phyloP scores from a whole-genome alignment of 2,888 invertebrate genomes.

The Platypus cylindrus region DNA sequence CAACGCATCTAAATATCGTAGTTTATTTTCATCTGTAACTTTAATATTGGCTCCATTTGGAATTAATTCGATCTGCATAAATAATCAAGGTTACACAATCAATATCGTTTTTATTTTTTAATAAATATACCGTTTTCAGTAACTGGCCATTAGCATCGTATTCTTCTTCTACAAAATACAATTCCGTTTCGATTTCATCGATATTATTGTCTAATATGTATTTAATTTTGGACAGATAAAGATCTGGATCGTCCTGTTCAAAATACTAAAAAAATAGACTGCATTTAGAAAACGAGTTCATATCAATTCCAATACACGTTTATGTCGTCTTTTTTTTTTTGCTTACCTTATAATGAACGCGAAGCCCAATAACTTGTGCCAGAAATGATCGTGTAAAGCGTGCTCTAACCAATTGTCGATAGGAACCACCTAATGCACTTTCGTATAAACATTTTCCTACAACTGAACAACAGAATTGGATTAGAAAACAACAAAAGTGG shows the following conservation, averaged over 20 bases:
- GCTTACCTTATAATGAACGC: constrained; percentile 80
- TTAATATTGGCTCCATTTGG: constrained; percentile 67
- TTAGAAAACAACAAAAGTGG: background rate
- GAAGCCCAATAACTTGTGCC: constrained; percentile 84
- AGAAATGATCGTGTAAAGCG: constrained; percentile 84
- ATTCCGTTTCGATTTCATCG: constrained; percentile 63
- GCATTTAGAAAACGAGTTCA: background rate
- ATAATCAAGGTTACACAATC: too few species aligned
- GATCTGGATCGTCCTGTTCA: constrained; percentile 90
- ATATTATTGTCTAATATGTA: constrained; percentile 86
- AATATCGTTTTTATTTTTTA: too few species aligned
- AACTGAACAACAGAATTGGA: constrained; percentile 32
- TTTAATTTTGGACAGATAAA: constrained; percentile 85
- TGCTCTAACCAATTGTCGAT: constrained; percentile 81
- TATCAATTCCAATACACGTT: background rate
- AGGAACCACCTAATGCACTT: constrained; percentile 78
- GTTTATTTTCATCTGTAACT: constrained; percentile 64
- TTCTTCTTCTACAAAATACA: constrained; percentile 82
- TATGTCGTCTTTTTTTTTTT: background rate
- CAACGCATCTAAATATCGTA: constrained; percentile 75
- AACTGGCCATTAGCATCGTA: constrained; percentile 69
- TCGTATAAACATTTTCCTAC: constrained; percentile 93
- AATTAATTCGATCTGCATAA: constrained; percentile 66
- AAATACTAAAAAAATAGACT: constrained; percentile 54
- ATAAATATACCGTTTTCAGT: constrained; percentile 41